These are phyloP conservation scores for Parazoanthus swiftii DNA, from an alignment of 92 coral and sea anemone genomes.

Conservation along the genomic window DNA sequence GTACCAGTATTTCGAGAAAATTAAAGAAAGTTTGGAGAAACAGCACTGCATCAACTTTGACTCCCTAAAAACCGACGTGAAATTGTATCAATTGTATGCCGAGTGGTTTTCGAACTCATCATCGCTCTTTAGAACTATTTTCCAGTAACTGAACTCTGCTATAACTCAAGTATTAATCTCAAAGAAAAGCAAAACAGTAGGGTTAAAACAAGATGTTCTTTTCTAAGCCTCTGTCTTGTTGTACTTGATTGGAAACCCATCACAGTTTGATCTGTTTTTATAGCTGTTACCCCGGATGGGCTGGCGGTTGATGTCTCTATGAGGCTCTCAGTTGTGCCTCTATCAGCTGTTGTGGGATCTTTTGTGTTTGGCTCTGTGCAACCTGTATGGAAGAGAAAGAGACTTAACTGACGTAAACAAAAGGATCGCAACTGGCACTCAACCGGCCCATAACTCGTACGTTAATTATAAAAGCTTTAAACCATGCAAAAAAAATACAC, in stretches of 20 bases:
- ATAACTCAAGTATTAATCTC: background rate
- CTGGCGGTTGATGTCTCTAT: background rate
- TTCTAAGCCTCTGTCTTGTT: background rate
- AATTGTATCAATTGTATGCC: too few relatives aligned
- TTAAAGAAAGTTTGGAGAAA: too few relatives aligned
- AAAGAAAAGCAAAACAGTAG: background rate
- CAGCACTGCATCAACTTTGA: too few relatives aligned
- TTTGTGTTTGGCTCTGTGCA: slow-evolving; percentile 16
- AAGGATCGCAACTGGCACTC: too few relatives aligned
- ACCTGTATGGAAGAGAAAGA: background rate
- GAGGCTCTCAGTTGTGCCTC: background rate
- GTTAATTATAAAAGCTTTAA: too few relatives aligned
- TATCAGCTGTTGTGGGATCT: background rate
- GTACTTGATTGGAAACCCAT: background rate
- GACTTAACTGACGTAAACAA: too few relatives aligned
- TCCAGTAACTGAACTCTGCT: background rate
- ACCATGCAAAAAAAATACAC: too few relatives aligned
- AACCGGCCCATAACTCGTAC: too few relatives aligned
- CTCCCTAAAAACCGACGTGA: too few relatives aligned
- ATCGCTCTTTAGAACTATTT: background rate
- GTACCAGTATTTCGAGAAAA: too few relatives aligned
- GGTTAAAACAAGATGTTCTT: background rate
- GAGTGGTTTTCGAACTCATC: background rate
- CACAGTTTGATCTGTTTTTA: background rate
- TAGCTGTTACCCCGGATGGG: background rate